Base-by-base conservation (phyloP, 1,140 invertebrate species). In the Diabrotica virgifera region DNA sequence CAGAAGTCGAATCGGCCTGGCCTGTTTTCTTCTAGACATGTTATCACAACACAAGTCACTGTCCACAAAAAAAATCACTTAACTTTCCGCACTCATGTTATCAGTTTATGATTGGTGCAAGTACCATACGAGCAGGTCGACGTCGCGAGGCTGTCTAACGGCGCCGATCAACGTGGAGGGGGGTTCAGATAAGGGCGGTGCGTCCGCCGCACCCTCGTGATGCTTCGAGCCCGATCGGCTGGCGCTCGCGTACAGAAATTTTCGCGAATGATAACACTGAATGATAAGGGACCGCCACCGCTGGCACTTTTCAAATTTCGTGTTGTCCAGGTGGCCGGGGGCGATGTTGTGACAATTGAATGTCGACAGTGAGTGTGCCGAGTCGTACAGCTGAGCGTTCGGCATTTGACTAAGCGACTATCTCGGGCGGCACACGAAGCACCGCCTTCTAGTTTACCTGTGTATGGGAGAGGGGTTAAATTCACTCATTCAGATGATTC, bases 11-110 rank as follows among this genome's bases (percentile, higher is more conserved):
- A 81, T 82, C 56, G 86, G 86, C 61, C 84, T 78, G 24, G 84
- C 80, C 73, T 85, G 86, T 77, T 87, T 88, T 78, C 85, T 80
- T 70, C 85, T 81, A 73, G 81, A 85, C 84, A 85, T 87, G 8
- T 46, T n/a, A 68, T 63, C 69, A 69, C 73, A 67, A 52, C 73
- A 71, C 68, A 74, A 69, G 57, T 62, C 71, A 72, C 67, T 66
- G 63, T 63, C 67, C 67, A 72, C 67, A 56, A 59, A 55, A 57
- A 11, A 38, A 52, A 52, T 53, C 61, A 68, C 69, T 66, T 57
- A 71, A 70, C 72, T 70, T 63, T 53, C 63, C 65, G 71, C 67
- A 71, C 70, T 71, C 71, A 73, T 72, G 59, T 65, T 65, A 73
- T 68, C 65, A 73, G 72, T 74, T 24, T 74, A 73, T 73, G 71